These are phyloP conservation scores for Oasisia sp. DNA, from an alignment of 2,888 invertebrate species.

Conservation along the genomic window DNA sequence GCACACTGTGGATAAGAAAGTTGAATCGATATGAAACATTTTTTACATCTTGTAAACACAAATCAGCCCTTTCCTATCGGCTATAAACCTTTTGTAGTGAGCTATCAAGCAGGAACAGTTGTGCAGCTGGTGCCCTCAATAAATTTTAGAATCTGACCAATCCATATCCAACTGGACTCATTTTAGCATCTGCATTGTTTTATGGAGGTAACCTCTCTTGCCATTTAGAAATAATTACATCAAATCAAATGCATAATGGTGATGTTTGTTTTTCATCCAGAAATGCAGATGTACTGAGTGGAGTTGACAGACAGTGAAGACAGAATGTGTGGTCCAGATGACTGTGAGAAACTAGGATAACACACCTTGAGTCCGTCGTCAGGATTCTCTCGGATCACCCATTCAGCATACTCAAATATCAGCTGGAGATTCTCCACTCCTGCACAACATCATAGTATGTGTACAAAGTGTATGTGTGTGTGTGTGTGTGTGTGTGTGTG, in stretches of 20 bases:
- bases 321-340: background rate
- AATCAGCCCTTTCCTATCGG: too few relatives aligned
- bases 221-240: background rate
- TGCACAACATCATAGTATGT: slow-evolving; percentile 58
- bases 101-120: too few relatives aligned
- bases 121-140: too few relatives aligned
- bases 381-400: slow-evolving; percentile 87
- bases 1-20: too few relatives aligned
- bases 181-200: background rate
- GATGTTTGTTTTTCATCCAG: background rate
- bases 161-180: background rate
- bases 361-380: slow-evolving; percentile 83
- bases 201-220: background rate
- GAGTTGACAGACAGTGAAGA: background rate
- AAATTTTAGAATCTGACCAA: background rate
- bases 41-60: too few relatives aligned
- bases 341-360: background rate
- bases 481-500: too few relatives aligned
- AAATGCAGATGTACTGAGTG: background rate
- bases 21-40: too few relatives aligned
- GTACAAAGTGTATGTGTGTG: background rate
- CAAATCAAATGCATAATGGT: background rate
- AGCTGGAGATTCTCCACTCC: slow-evolving; percentile 83
- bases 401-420: slow-evolving; percentile 92
- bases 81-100: too few relatives aligned